A percentile compares a stretch with the other conserved stretches of the same genome.
These are phyloP conservation scores for Marasmarcha lunaedactyla DNA, from an alignment of 2,888 invertebrate genomes.

Conservation along the genomic window DNA sequence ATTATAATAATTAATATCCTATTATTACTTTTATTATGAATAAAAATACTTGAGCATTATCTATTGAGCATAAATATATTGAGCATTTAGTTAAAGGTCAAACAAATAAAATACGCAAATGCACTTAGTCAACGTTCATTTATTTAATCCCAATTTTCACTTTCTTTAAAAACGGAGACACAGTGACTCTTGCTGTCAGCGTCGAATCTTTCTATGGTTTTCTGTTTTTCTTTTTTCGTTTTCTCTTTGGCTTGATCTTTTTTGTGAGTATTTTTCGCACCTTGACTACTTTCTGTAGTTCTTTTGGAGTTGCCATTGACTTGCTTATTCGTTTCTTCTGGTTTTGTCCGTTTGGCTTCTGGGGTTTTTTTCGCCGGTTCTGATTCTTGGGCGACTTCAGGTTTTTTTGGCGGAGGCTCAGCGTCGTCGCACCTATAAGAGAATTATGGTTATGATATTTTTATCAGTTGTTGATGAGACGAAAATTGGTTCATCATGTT, in stretches of 20 bases:
- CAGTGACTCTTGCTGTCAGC: slow-evolving; percentile 28
- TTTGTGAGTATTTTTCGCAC: neutral
- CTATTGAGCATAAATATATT: no score
- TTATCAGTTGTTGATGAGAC: no score
- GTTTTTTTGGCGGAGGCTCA: slow-evolving; percentile 39
- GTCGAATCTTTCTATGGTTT: slow-evolving; percentile 30
- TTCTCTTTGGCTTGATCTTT: slow-evolving; percentile 14
- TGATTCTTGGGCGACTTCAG: slow-evolving; percentile 20
- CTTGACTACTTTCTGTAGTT: neutral
- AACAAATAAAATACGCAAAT: slow-evolving; percentile 14
- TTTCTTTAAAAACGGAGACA: slow-evolving; percentile 50
- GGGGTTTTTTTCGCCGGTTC: neutral
- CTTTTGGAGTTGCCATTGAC: neutral
- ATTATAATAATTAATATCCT: no score
- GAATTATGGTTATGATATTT: neutral
- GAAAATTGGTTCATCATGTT: no score
- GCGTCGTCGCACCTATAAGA: slow-evolving; percentile 22
- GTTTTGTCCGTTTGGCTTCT: slow-evolving; percentile 11
- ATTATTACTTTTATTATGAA: no score
- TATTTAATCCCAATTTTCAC: slow-evolving; percentile 52
- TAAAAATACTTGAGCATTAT: no score
- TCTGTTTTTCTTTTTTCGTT: slow-evolving; percentile 16
- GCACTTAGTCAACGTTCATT: slow-evolving; percentile 18
- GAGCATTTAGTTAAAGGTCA: no score
- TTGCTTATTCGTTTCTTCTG: slow-evolving; percentile 17